Evolutionary conservation across 92 coral and sea anemone species (phyloP), one percentile per base, ranked within the genome.

Genomic region (Heliopora coerulea): DNA sequence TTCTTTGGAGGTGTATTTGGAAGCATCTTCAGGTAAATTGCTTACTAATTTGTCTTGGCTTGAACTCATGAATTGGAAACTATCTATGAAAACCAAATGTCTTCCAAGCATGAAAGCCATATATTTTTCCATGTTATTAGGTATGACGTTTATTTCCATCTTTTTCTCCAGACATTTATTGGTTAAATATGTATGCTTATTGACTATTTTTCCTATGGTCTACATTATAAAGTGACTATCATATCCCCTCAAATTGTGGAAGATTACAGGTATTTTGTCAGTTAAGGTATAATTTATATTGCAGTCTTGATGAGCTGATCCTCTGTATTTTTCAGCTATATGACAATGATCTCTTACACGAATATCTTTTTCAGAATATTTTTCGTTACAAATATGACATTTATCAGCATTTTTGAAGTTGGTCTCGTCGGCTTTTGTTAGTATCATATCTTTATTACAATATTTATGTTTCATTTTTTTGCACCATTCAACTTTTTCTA

Each of bases 241-340:
- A 26, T 44, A 49, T 0, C 83, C 76, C 17, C 65, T 17, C 0
- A 78, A 52, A 31, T 78, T 78, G 29, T 78, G 83, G 24, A 78
- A 78, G 8, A 78, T 50, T 12, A 78, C 83, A 20, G 72, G 64
- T 0, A 65, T 66, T 29, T 52, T 66, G 19, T 66, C 42, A 13
- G 78, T 56, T 8, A 68, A 28, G 42, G 18, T 39, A 28, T 69
- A 60, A 10, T 57, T 35, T 1, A 56, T 1, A 25, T 79, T 58
- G 68, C 83, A 79, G 3, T 56, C 44, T 79, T 79, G 69, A 57
- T 79, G 83, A 35, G 79, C 84, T 3, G 72, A 57, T 0, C 84
- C 84, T 37, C 84, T 39, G 21, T 57, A 80, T 8, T 80, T 39
- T 0, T 70, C 84, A 0, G 79, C 57, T 1, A 70, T 56, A 42